Evolutionary conservation across 2,113 vertebrate genomes (phyloP).

Genomic region (Trichomycterus rosablanca): DNA sequence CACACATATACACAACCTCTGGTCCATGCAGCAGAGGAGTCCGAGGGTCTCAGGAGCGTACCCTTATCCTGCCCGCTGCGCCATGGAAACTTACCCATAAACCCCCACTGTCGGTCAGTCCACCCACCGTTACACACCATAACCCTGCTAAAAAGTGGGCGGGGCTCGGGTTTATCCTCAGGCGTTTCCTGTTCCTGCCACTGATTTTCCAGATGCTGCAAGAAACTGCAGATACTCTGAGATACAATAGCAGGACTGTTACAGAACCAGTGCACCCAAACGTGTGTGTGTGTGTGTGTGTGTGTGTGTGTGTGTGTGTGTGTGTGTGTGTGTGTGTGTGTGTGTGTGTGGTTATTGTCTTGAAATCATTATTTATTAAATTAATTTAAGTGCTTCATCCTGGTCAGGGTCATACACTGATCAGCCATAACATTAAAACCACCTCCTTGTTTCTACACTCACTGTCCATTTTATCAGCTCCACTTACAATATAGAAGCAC

Average conservation of each 20-base stretch:
- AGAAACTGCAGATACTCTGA: conserved; percentile 8
- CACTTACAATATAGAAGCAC: no score
- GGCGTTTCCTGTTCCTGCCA: conserved; percentile 13
- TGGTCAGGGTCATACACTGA: no score
- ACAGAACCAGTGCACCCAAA: neutral
- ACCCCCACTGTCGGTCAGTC: neutral
- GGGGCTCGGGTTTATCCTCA: neutral
- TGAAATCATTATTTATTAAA: no score
- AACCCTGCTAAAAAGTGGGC: neutral
- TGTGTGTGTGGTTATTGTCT: neutral
- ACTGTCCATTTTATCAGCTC: no score
- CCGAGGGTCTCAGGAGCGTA: neutral
- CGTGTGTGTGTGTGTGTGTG: conserved; percentile 5
- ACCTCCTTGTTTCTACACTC: no score
- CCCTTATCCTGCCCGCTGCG: neutral
- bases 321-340: conserved; percentile 6
- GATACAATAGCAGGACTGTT: conserved; percentile 35
- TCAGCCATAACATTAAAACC: no score
- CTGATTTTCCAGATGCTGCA: conserved; percentile 32
- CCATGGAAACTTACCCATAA: conserved; percentile 1
- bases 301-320: conserved; percentile 23
- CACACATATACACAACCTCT: no score
- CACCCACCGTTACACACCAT: conserved; percentile 9
- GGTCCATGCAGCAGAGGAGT: no score
- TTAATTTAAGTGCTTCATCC: no score